phyloP scores from a whole-genome alignment of 2,888 invertebrate species.

The Boloria euphrosyne region DNA sequence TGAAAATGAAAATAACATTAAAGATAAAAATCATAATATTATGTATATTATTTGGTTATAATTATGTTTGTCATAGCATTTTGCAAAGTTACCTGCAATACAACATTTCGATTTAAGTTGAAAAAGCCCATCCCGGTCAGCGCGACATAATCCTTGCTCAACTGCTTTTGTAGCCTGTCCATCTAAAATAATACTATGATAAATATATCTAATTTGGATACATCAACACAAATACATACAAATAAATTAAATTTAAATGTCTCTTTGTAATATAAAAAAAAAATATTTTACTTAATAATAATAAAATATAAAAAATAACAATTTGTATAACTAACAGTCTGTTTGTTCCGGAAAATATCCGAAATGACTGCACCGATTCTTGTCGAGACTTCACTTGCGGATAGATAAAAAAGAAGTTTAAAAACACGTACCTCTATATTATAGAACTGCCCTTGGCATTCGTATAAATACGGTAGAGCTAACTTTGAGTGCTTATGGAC shows the following conservation, averaged over 20 bases:
- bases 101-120: constrained; percentile 57
- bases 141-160: constrained; percentile 80
- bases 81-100: constrained; percentile 35
- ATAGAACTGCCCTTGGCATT: constrained; percentile 76
- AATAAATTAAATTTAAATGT: too few relatives aligned
- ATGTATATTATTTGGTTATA: background rate
- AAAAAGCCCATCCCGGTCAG: constrained; percentile 83
- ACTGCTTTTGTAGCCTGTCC: constrained; percentile 82
- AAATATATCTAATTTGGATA: constrained; percentile 4
- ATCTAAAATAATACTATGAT: constrained; percentile 63
- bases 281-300: too few relatives aligned
- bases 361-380: too few relatives aligned
- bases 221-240: background rate
- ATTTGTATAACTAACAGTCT: too few relatives aligned
- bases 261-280: too few relatives aligned
- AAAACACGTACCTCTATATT: constrained; percentile 76
- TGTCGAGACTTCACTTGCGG: too few relatives aligned
- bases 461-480: constrained; percentile 69
- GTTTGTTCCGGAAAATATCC: too few relatives aligned
- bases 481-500: constrained; percentile 79
- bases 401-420: too few relatives aligned
- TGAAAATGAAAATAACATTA: background rate
- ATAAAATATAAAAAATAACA: too few relatives aligned
- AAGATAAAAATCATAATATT: background rate
- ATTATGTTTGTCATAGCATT: background rate